These are phyloP conservation scores for Troides aeacus DNA, from an alignment of 2,888 invertebrate genomes.

Conservation along the genomic window DNA sequence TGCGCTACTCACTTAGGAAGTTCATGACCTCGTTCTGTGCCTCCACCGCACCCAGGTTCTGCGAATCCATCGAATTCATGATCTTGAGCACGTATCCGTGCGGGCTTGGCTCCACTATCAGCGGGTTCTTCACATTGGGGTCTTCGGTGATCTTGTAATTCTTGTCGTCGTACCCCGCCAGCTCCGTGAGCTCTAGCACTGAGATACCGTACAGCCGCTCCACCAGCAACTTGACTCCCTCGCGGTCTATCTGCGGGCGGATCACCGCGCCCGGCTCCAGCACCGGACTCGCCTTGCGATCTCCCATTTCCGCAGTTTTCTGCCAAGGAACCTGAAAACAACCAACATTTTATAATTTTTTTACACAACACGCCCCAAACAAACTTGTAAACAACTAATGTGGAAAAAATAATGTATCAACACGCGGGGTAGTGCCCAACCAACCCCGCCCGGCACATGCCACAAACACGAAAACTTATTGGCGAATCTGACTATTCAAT, in stretches of 20 bases:
- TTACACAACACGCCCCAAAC: too few relatives aligned
- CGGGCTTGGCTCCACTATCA: constrained; percentile 75
- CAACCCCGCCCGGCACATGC: too few relatives aligned
- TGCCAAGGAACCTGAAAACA: background rate
- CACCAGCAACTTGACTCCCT: constrained; percentile 75
- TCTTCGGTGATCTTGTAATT: constrained; percentile 85
- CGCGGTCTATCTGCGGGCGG: constrained; percentile 76
- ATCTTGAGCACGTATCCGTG: constrained; percentile 90
- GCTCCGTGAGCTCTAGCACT: constrained; percentile 77
- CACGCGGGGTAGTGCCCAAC: too few relatives aligned
- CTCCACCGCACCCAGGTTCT: constrained; percentile 83
- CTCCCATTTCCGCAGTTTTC: constrained; percentile 42
- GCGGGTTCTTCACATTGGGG: constrained; percentile 80
- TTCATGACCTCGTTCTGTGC: constrained; percentile 88
- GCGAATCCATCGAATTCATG: constrained; percentile 89
- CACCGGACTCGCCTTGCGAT: constrained; percentile 31
- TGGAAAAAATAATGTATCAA: too few relatives aligned
- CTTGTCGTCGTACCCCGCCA: constrained; percentile 89
- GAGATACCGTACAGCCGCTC: constrained; percentile 82
- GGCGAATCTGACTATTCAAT: too few relatives aligned
- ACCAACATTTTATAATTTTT: too few relatives aligned
- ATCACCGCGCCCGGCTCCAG: constrained; percentile 80
- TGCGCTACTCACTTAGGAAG: constrained; percentile 81
- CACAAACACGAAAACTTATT: too few relatives aligned
- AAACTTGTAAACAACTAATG: too few relatives aligned